Evolutionary conservation across 2,888 invertebrate genomes (phyloP), one percentile per base, ranked within the genome.

Genomic region (Eurytoma californica): DNA sequence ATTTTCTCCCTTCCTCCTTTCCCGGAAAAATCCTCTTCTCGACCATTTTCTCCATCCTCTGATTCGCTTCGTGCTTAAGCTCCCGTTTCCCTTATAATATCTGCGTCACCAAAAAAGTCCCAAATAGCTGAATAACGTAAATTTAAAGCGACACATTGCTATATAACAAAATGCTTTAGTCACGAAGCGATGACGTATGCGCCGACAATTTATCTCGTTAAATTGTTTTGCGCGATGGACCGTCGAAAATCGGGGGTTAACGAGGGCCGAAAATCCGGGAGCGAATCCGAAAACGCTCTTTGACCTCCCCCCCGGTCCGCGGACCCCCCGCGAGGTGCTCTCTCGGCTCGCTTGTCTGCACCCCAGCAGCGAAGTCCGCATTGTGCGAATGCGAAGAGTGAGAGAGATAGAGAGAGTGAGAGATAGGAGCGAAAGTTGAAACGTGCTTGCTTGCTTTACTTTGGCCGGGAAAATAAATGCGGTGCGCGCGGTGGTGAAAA

Each of bases 1-100:
- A 28, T 73, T 65, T 74, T 49, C 55, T 74, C 39, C 20, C n/a
- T 4, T 53, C 53, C 49, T 1, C 28, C 24, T 7, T 57, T 77
- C 65, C 51, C n/a, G 53, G 51, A 68, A 76, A 72, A 63, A 57
- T 61, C 61, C 51, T 60, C 60, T 39, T 39, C 14, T 57, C 39
- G n/a, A 12, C 12, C 9, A 4, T 16, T 63, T 24, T 7, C 18
- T 51, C 57, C 57, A 58, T 58, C 12, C 57, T 20, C 28, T 24
- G 16, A 60, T 24, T 5, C 28, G 5, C 53, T 2, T 53, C 16
- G 3, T 14, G 16, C 16, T 53, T 14, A 14, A 53, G n/a, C 53
- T 53, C 16, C 4, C 53, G 53, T 14, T 5, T 60, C 60, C 4
- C 60, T 12, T 13, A 7, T 57, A 16, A 3, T 13, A 28, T 60